Evolutionary conservation across 2,797 vertebrate genomes (phyloP), one percentile per base, ranked within the genome.

Genomic region (Peromyscus melanophrys): DNA sequence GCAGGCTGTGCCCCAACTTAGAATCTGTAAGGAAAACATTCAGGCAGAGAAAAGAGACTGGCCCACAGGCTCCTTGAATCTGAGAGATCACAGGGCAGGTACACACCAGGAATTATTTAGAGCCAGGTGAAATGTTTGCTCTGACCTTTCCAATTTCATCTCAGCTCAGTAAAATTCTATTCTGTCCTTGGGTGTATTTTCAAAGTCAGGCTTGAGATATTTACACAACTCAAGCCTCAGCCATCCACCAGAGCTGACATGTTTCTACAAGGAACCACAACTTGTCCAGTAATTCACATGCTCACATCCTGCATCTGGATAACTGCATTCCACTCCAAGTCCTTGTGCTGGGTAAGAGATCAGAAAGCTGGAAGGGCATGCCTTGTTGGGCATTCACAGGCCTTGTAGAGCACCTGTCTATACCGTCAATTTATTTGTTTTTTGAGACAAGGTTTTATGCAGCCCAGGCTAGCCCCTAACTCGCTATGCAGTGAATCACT

Each of bases 1-100:
- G 65, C 6, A 31, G 55, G 78, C 63, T 40, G 49, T 77, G 90
- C 59, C 43, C 89, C 83, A 8, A 46, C 12, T 90, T 80, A 80
- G 86, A 78, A 67, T 85, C 98, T 97, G 90, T 91, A 95, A 85
- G 46, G 80, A 83, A 93, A 93, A 95, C 69, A 90, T 6, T 46
- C 78, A 90, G 82, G 43, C 6, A 91, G 65, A 76, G 89, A 13
- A 65, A 77, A 34, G 59, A 14, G 25, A 1, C 84, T n/a, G n/a
- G 37, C 75, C 63, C 4, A 1, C 0, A 25, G 61, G 37, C 34
- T 37, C n/a, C 49, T n/a, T 87, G 61, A 55, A 31, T 4, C 11
- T n/a, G 57, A 67, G 46, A 75, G n/a, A 67, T 73, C 69, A 81
- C 63, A 96, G n/a, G 57, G 25, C 37, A 71, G 59, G 85, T 67